Evolutionary conservation across 2,888 invertebrate genomes (phyloP), one percentile per base, ranked within the genome.

Genomic region (Odontocerum albicorne): DNA sequence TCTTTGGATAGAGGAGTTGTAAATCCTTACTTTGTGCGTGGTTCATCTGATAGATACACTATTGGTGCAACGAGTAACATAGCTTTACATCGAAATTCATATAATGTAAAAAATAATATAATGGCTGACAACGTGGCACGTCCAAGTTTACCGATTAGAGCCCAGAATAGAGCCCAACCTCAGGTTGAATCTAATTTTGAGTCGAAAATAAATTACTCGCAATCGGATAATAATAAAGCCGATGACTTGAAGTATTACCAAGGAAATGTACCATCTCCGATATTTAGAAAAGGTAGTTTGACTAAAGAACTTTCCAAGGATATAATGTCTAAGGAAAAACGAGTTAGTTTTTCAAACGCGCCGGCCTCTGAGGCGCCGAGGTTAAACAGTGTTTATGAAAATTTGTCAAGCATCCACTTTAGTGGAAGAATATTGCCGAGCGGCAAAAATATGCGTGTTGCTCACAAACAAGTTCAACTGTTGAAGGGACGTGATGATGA

Each of bases 221-320:
- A n/a, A n/a, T n/a, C n/a, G n/a, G n/a, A n/a, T n/a, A 6, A 7
- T 39, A 15, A n/a, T 8, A 31, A 22, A 7, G 2, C 6, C 12
- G 17, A 22, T 10, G 15, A 16, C 17, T 2, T 2, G 7, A 8
- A 19, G 7, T 4, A 27, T 27, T 27, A 4, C 6, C 8, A 12
- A 39, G 13, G 32, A n/a, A 31, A 27, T 2, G 8, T 44, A 8
- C 35, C 58, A 59, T 3, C 67, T 6, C 80, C 80, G 1, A 80
- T 80, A 53, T 79, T 80, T 50, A 74, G 74, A 64, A 64, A 79
- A n/a, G 77, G 80, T 1, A 80, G 79, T 62, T 66, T 80, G 36
- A 69, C 72, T 2, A 66, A 67, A 33, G 68, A 67, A 45, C 66
- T 68, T 32, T 66, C 59, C 13, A 67, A 64, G 60, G 66, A 2